phyloP scores from a whole-genome alignment of 2,113 vertebrate genomes.

The Tonatia bakeri region DNA sequence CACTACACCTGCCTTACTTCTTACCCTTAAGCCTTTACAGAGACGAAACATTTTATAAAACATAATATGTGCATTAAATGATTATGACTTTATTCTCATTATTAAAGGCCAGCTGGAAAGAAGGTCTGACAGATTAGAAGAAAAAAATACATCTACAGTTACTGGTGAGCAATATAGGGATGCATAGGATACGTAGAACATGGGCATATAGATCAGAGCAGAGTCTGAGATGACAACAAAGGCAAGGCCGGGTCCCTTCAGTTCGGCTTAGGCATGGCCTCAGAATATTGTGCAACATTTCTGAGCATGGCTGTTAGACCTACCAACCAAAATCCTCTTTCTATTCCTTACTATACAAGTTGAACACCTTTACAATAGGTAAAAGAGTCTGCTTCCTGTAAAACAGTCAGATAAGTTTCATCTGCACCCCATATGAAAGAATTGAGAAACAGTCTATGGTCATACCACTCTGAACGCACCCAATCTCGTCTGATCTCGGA shows the following conservation, averaged over 20 bases:
- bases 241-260: background rate
- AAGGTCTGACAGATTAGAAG: background rate
- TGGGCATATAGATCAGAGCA: background rate
- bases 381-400: background rate
- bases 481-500: too few relatives aligned
- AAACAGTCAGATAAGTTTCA: background rate
- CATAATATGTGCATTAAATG: background rate
- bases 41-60: background rate
- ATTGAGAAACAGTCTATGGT: background rate
- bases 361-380: background rate
- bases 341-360: background rate
- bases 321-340: background rate
- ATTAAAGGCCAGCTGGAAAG: background rate
- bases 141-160: background rate
- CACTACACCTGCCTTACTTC: background rate
- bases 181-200: background rate
- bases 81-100: background rate
- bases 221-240: background rate
- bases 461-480: too few relatives aligned
- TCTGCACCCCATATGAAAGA: background rate
- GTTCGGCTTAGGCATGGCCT: background rate
- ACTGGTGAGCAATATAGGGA: background rate
- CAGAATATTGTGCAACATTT: background rate
- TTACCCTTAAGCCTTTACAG: background rate
- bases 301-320: background rate